Conservation (phyloP, 2,888 invertebrate species). For the Allophyes oxyacanthae region DNA sequence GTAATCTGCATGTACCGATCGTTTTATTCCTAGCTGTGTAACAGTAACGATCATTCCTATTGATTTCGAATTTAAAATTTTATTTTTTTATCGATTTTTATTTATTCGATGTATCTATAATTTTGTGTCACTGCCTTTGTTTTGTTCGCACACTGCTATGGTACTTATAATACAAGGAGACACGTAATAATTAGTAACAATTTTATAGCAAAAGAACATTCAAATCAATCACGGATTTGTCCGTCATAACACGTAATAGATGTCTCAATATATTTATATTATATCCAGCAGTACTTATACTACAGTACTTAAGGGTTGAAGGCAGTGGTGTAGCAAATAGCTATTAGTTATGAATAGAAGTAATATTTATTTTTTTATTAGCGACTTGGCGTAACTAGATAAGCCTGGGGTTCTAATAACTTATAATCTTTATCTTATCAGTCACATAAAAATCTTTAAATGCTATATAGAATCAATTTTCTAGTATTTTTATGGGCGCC, state of each 20-base stretch:
- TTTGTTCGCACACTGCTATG: constrained; percentile 57
- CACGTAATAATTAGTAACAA: not conserved
- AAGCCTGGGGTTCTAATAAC: constrained; percentile 1
- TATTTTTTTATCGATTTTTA: constrained; percentile 57
- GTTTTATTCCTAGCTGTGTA: constrained; percentile 70
- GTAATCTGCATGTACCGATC: constrained; percentile 71
- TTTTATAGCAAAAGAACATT: not conserved
- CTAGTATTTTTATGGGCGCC: too few relatives aligned
- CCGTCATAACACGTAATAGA: not conserved
- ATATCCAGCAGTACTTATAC: constrained; percentile 49
- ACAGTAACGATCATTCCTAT: constrained; percentile 81
- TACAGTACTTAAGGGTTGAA: constrained; percentile 47
- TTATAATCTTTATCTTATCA: not conserved
- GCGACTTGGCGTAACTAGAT: constrained; percentile 38
- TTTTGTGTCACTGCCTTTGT: constrained; percentile 65
- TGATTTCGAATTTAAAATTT: constrained; percentile 79
- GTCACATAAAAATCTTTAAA: too few relatives aligned
- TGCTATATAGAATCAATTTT: too few relatives aligned
- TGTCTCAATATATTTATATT: not conserved
- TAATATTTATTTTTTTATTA: constrained; percentile 43
- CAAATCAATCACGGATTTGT: not conserved
- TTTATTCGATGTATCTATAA: constrained; percentile 56
- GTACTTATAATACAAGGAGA: constrained; percentile 37
- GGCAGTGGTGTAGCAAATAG: constrained; percentile 46
- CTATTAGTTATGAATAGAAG: constrained; percentile 26